Conservation (phyloP, 2,888 invertebrate genomes). For the Callyntrura sp. region DNA sequence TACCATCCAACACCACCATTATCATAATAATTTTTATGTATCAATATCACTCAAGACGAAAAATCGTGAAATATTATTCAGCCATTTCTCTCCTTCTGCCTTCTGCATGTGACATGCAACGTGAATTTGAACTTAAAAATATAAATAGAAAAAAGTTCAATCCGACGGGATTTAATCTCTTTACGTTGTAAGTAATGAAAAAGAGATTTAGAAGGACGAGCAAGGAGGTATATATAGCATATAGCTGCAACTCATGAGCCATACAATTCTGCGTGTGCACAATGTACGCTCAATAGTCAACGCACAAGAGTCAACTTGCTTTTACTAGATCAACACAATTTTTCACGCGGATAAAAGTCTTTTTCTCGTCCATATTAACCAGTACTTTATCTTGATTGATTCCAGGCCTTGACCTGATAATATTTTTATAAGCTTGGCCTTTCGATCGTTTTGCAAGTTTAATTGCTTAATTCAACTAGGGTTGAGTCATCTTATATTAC, state of each 20-base stretch:
- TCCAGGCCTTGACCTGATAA: slow-evolving; percentile 63
- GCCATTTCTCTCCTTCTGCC: neutral
- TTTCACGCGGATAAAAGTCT: slow-evolving; percentile 50
- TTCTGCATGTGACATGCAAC: slow-evolving; percentile 67
- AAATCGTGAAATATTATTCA: slow-evolving; percentile 59
- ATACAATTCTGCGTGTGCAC: neutral
- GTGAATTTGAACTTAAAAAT: slow-evolving; percentile 66
- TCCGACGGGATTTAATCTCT: slow-evolving; percentile 36
- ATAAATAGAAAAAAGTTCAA: slow-evolving; percentile 26
- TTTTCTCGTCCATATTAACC: slow-evolving; percentile 5
- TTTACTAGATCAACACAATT: slow-evolving; percentile 35
- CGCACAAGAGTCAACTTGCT: neutral
- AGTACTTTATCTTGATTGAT: slow-evolving; percentile 4
- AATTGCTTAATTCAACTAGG: neutral
- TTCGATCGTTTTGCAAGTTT: slow-evolving; percentile 4
- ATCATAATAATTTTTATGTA: slow-evolving; percentile 67
- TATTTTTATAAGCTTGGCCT: slow-evolving; percentile 28
- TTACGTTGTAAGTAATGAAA: slow-evolving; percentile 26
- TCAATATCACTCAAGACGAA: slow-evolving; percentile 31
- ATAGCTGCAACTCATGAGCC: neutral
- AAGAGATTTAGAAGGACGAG: neutral
- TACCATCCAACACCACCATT: slow-evolving; percentile 61
- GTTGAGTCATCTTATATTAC: slow-evolving; percentile 10
- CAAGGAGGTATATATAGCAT: neutral
- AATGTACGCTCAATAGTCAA: neutral